Conservation (phyloP, 2,797 vertebrate species). For the Antrozous pallidus region DNA sequence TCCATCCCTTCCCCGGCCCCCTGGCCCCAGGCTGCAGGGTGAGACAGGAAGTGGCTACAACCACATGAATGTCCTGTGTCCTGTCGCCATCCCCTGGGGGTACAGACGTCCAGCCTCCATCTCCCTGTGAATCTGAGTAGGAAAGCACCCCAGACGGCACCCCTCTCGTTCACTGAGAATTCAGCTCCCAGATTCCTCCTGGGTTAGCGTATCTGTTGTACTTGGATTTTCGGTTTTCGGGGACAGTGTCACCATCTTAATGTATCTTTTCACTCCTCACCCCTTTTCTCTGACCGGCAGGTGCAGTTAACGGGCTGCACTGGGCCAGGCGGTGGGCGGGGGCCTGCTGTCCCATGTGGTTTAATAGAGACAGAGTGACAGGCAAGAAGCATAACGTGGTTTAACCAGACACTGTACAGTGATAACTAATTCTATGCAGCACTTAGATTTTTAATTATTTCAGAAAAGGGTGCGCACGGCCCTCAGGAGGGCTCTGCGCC, state of each 20-base stretch:
- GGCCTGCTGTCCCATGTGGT: neutral
- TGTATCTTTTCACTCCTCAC: neutral
- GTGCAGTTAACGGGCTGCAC: neutral
- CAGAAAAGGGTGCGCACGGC: accelerated
- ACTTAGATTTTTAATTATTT: too few species aligned
- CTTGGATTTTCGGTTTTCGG: neutral
- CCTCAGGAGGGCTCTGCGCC: neutral
- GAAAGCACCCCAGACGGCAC: accelerated
- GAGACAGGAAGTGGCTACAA: neutral
- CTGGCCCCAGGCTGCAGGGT: neutral
- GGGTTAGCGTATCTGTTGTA: neutral
- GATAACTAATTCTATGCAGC: accelerated
- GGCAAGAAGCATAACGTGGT: too few species aligned
- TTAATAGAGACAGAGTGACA: neutral
- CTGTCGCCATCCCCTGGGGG: accelerated
- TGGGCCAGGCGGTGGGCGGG: neutral
- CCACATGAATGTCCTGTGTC: neutral
- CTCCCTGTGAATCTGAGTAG: neutral
- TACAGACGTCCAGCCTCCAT: neutral
- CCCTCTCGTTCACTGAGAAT: neutral
- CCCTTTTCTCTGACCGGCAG: neutral
- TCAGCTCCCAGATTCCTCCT: neutral
- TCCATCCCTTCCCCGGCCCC: neutral
- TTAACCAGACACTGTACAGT: accelerated
- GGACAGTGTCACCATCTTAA: neutral